phyloP scores from a whole-genome alignment of 1,140 invertebrate species.

The Lucilia cuprina region DNA sequence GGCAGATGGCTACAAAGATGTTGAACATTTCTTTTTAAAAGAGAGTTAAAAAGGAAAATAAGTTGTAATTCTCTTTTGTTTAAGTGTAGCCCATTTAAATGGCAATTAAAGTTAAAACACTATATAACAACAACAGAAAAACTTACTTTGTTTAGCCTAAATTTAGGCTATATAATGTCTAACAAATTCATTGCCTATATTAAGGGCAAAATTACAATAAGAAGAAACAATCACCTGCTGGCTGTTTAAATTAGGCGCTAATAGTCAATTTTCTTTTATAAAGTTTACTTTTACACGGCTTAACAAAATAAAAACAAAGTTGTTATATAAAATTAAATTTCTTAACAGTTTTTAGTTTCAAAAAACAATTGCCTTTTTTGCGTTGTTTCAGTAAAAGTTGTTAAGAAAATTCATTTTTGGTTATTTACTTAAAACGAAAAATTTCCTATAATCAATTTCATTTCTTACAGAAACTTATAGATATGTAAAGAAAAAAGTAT shows the following conservation, averaged over 20 bases:
- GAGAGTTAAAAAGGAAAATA: background rate
- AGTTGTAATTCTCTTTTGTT: constrained; percentile 33
- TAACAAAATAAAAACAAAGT: background rate
- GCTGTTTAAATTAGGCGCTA: constrained; percentile 23
- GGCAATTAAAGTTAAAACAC: constrained; percentile 31
- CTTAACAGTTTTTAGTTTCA: background rate
- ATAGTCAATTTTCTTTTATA: constrained; percentile 25
- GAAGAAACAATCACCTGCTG: constrained; percentile 1
- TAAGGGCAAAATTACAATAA: background rate
- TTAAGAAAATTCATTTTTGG: background rate
- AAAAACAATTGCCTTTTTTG: background rate
- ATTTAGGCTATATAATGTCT: background rate
- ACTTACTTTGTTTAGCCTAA: constrained; percentile 11
- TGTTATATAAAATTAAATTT: background rate
- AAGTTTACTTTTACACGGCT: background rate
- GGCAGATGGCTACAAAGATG: background rate
- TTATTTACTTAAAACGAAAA: background rate
- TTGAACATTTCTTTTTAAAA: background rate
- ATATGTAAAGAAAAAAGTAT: background rate
- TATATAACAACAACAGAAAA: too few species aligned
- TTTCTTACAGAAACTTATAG: background rate
- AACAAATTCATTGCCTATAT: constrained; percentile 30
- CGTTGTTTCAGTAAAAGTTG: background rate
- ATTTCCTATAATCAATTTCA: background rate
- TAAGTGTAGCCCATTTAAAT: constrained; percentile 20